These are phyloP conservation scores for Tenthredo mesomela DNA, from an alignment of 2,888 invertebrate species.

Conservation along the genomic window DNA sequence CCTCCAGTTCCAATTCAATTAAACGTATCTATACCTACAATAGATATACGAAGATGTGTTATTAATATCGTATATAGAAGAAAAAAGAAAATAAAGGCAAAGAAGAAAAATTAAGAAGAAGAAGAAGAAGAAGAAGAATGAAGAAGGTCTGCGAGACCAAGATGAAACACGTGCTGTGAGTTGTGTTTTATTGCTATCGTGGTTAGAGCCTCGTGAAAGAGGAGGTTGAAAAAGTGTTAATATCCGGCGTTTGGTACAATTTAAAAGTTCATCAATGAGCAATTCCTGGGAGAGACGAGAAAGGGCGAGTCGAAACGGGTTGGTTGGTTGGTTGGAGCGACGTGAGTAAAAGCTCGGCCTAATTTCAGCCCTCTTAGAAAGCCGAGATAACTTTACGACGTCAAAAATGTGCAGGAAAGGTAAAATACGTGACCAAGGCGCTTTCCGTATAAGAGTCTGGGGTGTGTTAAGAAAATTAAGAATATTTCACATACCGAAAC, in stretches of 20 bases:
- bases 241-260: constrained; percentile 40
- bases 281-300: background rate
- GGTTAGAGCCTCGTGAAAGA: background rate
- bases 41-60: background rate
- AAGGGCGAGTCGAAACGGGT: background rate
- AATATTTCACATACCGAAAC: background rate
- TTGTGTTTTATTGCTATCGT: constrained; percentile 27
- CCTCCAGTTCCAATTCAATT: background rate
- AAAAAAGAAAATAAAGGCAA: background rate
- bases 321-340: too few relatives aligned
- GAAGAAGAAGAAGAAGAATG: constrained; percentile 6
- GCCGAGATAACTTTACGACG: constrained; percentile 24
- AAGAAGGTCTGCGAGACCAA: background rate
- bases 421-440: background rate
- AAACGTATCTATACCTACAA: background rate
- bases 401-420: background rate
- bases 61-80: background rate
- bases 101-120: background rate
- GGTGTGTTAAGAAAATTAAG: background rate
- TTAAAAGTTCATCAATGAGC: constrained; percentile 40
- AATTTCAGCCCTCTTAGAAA: constrained; percentile 5
- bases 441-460: background rate
- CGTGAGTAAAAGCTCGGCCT: constrained; percentile 6
- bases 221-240: constrained; percentile 36
- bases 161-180: constrained; percentile 34